Evolutionary conservation across 2,888 invertebrate genomes (phyloP).

Genomic region (Ophioninae sp.): DNA sequence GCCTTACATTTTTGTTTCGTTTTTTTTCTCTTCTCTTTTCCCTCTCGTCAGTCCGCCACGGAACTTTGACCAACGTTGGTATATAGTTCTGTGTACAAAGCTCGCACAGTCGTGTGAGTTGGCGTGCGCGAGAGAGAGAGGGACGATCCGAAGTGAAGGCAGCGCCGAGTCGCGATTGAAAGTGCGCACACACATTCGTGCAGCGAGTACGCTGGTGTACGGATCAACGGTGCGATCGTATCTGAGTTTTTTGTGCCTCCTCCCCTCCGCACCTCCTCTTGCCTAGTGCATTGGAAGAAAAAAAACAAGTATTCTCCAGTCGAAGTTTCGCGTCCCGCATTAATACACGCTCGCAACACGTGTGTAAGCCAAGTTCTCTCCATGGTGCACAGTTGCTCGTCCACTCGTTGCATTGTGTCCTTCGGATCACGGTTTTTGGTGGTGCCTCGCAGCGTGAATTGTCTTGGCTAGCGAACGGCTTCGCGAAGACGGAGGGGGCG

Average conservation of each 20-base stretch:
- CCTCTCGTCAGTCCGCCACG: neutral
- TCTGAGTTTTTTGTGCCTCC: neutral
- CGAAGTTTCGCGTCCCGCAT: constrained; percentile 3
- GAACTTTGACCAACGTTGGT: constrained; percentile 23
- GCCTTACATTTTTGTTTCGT: neutral
- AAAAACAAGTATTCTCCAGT: constrained; percentile 8
- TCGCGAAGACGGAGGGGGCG: neutral
- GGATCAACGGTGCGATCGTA: constrained; percentile 16
- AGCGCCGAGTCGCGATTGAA: constrained; percentile 40
- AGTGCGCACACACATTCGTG: constrained; percentile 44
- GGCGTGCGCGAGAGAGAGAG: neutral
- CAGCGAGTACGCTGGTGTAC: constrained; percentile 6
- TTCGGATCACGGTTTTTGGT: neutral
- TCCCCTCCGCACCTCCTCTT: neutral
- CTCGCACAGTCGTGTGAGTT: neutral
- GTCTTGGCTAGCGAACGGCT: neutral
- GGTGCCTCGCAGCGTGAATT: neutral
- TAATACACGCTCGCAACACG: constrained; percentile 38
- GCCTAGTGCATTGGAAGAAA: neutral
- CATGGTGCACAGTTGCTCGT: constrained; percentile 59
- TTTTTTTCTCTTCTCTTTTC: constrained; percentile 1
- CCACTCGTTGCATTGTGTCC: neutral
- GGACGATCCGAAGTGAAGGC: constrained; percentile 32
- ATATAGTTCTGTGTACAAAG: neutral
- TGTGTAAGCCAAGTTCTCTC: constrained; percentile 42